Base-by-base conservation (phyloP, 2,888 invertebrate genomes). In the Ptilodon capucinus region DNA sequence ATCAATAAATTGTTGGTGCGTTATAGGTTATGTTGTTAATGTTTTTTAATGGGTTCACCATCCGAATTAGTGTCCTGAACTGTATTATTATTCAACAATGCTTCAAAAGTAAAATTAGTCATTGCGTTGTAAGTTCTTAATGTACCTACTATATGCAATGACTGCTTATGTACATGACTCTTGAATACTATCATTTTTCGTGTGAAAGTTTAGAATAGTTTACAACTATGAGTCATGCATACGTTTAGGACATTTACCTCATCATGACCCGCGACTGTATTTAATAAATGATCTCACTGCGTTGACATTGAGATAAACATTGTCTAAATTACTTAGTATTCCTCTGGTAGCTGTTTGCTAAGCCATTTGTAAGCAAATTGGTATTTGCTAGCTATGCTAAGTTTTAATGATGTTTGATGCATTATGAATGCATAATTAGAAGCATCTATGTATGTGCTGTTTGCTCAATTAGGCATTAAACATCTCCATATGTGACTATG, bases 231-330 rank as follows among this genome's bases (percentile, higher is more conserved):
- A 74, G 57, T 77, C 74, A 76, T 56, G 35, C 42, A 54, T 65
- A 71, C 64, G 73, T 79, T 79, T 76, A 55, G 68, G 68, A 66
- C 60, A 61, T 60, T 68, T 64, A 69, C 66, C 64, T 65, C 61
- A 64, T 46, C 60, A 50, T 57, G 54, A 39, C 40, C 16, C 11
- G 36, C 23, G n/a, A 16, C 21, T 40, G 9, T 5, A 58, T 74
- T 66, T 52, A 48, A 57, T 57, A 67, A 73, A 74, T 80, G 76
- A 76, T 75, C 73, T 79, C 79, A 79, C 56, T 61, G 45, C 47
- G 46, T 45, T 65, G 61, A 50, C 65, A 61, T 59, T 64, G 56
- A 59, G 30, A 52, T 25, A 25, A 46, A 63, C 54, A 55, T 52
- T 64, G 52, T 52, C 56, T 44, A 53, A 52, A 42, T 46, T 45